Percentiles rank a stretch among this genome's conserved stretches.
Evolutionary conservation across 2,888 invertebrate species (phyloP).

Genomic region (Amblyteles armatorius): DNA sequence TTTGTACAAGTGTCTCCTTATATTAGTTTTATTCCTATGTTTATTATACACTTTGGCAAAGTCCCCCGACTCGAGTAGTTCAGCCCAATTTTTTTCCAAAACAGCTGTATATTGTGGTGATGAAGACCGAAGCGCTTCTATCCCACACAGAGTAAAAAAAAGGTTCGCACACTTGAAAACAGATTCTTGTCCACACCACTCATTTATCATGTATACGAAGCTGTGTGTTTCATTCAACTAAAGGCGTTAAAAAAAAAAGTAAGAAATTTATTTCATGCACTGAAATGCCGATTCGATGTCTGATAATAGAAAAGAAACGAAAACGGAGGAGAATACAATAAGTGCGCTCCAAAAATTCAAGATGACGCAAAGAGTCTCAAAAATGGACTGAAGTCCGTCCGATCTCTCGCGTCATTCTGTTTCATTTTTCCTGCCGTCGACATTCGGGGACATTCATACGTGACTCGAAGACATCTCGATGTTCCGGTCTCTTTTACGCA

Average conservation of each 20-base stretch:
- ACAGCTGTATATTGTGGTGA: too few species aligned
- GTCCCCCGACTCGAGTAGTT: too few species aligned
- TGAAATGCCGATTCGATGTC: not conserved
- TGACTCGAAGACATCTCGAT: slow-evolving; percentile 32
- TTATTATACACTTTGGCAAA: too few species aligned
- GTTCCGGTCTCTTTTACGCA: slow-evolving; percentile 24
- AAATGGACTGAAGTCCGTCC: not conserved
- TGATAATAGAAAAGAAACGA: not conserved
- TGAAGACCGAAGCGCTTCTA: too few species aligned
- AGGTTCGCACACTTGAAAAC: too few species aligned
- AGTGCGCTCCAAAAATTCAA: not conserved
- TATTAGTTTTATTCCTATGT: too few species aligned
- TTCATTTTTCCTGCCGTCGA: slow-evolving; percentile 12
- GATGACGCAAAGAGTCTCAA: slow-evolving; percentile 11
- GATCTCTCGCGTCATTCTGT: slow-evolving; percentile 36
- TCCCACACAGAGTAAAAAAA: too few species aligned
- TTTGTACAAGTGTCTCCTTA: too few species aligned
- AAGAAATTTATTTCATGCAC: not conserved
- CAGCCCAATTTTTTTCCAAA: too few species aligned
- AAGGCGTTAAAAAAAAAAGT: not conserved
- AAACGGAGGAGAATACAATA: not conserved
- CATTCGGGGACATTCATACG: slow-evolving; percentile 8
- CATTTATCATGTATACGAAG: not conserved
- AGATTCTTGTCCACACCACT: not conserved
- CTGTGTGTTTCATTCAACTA: not conserved